Conservation (phyloP, 2,888 invertebrate species). For the Esperia sulphurella region DNA sequence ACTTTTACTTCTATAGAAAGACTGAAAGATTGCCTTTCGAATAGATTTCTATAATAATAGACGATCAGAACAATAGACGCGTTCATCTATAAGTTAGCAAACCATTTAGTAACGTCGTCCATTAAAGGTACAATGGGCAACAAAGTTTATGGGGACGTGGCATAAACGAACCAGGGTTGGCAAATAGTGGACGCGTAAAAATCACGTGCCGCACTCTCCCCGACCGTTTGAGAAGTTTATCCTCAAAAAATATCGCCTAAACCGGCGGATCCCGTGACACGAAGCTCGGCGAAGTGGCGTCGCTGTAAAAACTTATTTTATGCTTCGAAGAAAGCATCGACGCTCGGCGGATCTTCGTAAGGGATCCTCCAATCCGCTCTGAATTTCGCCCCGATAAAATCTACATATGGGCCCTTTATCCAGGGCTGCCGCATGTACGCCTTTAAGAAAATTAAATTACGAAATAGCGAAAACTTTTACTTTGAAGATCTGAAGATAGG, state of each 20-base stretch:
- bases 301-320: constrained; percentile 31
- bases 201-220: too few relatives aligned
- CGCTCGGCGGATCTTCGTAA: constrained; percentile 20
- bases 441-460: neutral
- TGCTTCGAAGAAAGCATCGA: constrained; percentile 12
- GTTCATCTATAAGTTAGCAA: neutral
- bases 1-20: neutral
- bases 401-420: constrained; percentile 36
- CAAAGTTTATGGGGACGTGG: neutral
- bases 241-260: neutral
- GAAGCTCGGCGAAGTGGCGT: constrained; percentile 13
- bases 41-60: neutral
- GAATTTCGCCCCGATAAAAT: constrained; percentile 45
- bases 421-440: neutral
- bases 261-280: neutral
- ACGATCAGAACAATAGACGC: neutral
- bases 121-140: neutral
- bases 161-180: too few relatives aligned
- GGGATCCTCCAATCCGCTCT: constrained; percentile 23
- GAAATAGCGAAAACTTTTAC: too few relatives aligned
- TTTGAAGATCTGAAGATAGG: too few relatives aligned
- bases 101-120: too few relatives aligned
- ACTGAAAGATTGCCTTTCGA: neutral
- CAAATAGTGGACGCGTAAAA: too few relatives aligned
- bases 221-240: neutral